These are phyloP conservation scores for Exephanes ischioxanthus DNA, from an alignment of 2,888 invertebrate genomes.

Conservation along the genomic window DNA sequence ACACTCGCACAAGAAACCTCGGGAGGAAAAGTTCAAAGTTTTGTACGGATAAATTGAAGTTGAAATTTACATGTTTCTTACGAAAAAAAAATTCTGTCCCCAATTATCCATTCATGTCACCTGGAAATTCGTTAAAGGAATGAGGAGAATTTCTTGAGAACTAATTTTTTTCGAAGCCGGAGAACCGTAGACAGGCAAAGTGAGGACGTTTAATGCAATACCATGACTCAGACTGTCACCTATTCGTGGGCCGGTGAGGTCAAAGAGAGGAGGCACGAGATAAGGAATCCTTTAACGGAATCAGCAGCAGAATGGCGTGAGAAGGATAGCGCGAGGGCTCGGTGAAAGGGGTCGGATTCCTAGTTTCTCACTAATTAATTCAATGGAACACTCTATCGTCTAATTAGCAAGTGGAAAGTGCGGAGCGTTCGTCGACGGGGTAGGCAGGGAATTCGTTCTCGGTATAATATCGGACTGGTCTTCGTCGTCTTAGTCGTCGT, in stretches of 20 bases:
- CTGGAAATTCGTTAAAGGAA: background rate
- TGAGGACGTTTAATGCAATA: background rate
- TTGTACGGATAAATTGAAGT: background rate
- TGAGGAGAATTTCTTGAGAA: background rate
- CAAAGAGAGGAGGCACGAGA: constrained; percentile 1
- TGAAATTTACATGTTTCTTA: background rate
- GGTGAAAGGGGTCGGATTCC: constrained; percentile 49
- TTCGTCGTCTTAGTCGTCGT: constrained; percentile 33
- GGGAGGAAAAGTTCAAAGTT: background rate
- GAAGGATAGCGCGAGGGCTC: background rate
- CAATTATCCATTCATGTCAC: background rate
- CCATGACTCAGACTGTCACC: background rate
- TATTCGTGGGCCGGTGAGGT: background rate
- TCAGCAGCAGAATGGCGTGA: constrained; percentile 20
- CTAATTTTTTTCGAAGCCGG: background rate
- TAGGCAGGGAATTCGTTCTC: constrained; percentile 58
- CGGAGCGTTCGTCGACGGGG: constrained; percentile 36
- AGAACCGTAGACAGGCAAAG: background rate
- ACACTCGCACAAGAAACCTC: background rate
- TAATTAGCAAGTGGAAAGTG: constrained; percentile 54
- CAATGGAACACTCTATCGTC: constrained; percentile 65
- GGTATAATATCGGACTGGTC: constrained; percentile 62
- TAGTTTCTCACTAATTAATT: constrained; percentile 62
- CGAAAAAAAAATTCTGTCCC: background rate
- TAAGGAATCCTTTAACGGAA: constrained; percentile 32